Evolutionary conservation across 2,113 vertebrate species (phyloP), one percentile per base, ranked within the genome.

Genomic region (Microtus richardsoni): DNA sequence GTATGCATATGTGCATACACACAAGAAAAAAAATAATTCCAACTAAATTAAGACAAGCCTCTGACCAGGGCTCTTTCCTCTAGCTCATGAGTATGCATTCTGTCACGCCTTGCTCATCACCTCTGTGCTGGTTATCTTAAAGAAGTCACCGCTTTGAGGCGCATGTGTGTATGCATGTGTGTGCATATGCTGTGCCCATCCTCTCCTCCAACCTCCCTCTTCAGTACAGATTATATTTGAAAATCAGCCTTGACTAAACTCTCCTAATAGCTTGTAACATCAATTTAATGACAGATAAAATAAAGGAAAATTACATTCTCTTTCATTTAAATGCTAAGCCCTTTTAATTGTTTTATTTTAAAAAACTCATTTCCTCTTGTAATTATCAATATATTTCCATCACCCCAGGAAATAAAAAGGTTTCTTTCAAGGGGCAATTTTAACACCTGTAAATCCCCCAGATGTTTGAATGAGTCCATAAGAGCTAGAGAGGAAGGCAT

Each of bases 361-460:
- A 87, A 97, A 97, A 96, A 91, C 66, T 94, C 78, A 95, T 97
- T 97, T 97, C 58, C 87, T 28, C 78, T 70, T 89, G 86, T 92
- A 97, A 96, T 97, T 97, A 97, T 97, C 96, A 98, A 97, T 97
- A 94, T 95, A 97, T 95, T 97, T 93, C 93, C 91, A 97, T 97
- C 95, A 97, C 88, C 86, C 92, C 92, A 95, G 92, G 95, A 98
- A 97, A 98, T 95, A 95, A 97, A 97, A 95, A 97, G 73, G 60
- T 66, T 97, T 47, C 80, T 96, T 96, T 97, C 93, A 94, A 96
- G 96, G 82, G 97, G 79, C 88, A 96, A 89, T 97, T 97, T 97
- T 96, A 96, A 95, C 95, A 97, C 97, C 97, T 96, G 96, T 97
- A 97, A 97, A 97, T 91, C 71, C 92, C 86, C 95, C 95, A 96